Evolutionary conservation across 2,888 invertebrate genomes (phyloP).

Genomic region (Oxyteleia sp.): DNA sequence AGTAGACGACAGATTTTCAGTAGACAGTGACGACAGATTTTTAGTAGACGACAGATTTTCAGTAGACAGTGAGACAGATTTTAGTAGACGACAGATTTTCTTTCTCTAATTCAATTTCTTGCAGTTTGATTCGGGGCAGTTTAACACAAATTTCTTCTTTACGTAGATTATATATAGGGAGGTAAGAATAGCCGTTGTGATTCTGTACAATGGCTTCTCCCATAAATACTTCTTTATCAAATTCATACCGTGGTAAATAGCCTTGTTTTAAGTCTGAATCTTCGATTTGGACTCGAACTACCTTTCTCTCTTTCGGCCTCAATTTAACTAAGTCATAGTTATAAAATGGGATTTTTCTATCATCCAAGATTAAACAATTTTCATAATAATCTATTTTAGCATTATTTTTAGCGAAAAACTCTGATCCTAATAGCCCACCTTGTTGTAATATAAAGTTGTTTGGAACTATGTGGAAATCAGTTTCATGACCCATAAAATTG

Average conservation of each 20-base stretch:
- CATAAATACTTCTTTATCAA: conserved; percentile 42
- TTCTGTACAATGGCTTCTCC: too few species aligned
- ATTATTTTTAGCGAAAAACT: background rate
- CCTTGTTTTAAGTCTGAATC: conserved; percentile 47
- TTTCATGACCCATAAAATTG: background rate
- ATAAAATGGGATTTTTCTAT: background rate
- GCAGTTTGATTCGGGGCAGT: too few species aligned
- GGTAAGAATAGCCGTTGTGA: too few species aligned
- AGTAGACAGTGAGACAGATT: too few species aligned
- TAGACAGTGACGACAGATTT: too few species aligned
- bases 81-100: too few species aligned
- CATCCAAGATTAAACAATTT: background rate
- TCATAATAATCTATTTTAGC: background rate
- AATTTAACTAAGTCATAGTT: too few species aligned
- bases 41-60: too few species aligned
- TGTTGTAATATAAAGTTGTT: background rate
- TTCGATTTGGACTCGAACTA: conserved; percentile 39
- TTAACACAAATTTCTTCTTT: too few species aligned
- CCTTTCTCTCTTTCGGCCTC: conserved; percentile 12
- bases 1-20: too few species aligned
- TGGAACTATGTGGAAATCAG: background rate
- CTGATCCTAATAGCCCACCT: background rate
- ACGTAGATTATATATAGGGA: too few species aligned
- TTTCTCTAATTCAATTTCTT: too few species aligned
- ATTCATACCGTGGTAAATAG: conserved; percentile 38